Evolutionary conservation across 2,113 vertebrate genomes (phyloP).

Genomic region (Thamnophis sirtalis): DNA sequence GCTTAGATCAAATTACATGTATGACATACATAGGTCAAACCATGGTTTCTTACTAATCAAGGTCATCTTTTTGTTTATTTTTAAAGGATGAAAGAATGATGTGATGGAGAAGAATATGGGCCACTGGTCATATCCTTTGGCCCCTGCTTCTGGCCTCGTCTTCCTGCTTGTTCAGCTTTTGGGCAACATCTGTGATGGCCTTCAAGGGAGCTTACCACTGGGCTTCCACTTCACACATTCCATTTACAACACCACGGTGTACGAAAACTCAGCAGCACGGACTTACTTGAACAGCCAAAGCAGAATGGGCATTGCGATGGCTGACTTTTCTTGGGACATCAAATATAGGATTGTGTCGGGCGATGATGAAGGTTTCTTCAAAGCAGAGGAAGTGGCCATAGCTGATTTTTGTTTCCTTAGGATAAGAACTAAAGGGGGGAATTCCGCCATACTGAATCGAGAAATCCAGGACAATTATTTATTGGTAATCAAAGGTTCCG

Average conservation of each 20-base stretch:
- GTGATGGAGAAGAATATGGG: conserved; percentile 90
- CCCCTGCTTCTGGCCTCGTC: conserved; percentile 70
- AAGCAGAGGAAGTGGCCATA: conserved; percentile 90
- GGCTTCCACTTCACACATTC: conserved; percentile 88
- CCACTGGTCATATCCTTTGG: conserved; percentile 78
- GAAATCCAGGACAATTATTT: conserved; percentile 96
- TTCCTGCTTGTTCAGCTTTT: conserved; percentile 76
- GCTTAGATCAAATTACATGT: too few relatives aligned
- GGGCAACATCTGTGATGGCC: conserved; percentile 69
- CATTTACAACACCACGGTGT: conserved; percentile 87
- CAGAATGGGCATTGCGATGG: conserved; percentile 88
- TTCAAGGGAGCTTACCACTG: conserved; percentile 63
- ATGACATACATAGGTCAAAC: background rate
- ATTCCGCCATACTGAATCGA: conserved; percentile 93
- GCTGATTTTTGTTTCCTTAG: conserved; percentile 97
- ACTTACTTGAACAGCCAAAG: conserved; percentile 91
- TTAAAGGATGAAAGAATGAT: conserved; percentile 82
- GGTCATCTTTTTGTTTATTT: conserved; percentile 45
- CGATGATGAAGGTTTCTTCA: conserved; percentile 96
- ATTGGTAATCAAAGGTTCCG: conserved; percentile 89
- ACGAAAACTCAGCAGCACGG: conserved; percentile 94
- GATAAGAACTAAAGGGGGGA: conserved; percentile 96
- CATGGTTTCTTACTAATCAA: background rate
- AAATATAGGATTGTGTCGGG: conserved; percentile 95
- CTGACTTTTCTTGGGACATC: conserved; percentile 89